Conservation (phyloP, 2,888 invertebrate genomes). For the Diplazon laetatorius region DNA sequence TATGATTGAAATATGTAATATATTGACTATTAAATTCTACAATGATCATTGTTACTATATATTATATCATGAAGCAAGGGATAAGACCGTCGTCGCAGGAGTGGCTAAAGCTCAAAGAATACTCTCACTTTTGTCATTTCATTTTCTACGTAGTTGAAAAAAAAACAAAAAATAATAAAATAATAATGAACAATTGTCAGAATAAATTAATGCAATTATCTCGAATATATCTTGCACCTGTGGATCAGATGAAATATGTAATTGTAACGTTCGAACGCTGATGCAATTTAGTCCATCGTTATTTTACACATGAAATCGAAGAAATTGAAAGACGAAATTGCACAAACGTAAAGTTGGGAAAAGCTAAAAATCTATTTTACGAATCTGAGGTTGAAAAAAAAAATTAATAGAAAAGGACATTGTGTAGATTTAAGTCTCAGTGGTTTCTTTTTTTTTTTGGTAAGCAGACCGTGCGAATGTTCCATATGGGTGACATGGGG, state of each 20-base stretch:
- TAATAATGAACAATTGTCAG: too few relatives aligned
- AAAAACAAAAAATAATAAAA: slow-evolving; percentile 4
- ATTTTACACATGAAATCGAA: slow-evolving; percentile 8
- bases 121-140: slow-evolving; percentile 15
- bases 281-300: slow-evolving; percentile 8
- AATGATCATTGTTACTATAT: slow-evolving; percentile 22
- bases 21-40: slow-evolving; percentile 46
- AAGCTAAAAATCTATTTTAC: slow-evolving; percentile 11
- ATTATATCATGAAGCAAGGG: slow-evolving; percentile 11
- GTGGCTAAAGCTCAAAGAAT: slow-evolving; percentile 19
- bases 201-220: slow-evolving; percentile 12
- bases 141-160: slow-evolving; percentile 22
- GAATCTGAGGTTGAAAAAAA: background rate
- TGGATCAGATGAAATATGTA: slow-evolving; percentile 16
- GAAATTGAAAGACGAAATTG: slow-evolving; percentile 6
- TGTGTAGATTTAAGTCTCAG: background rate
- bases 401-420: background rate
- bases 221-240: slow-evolving; percentile 23
- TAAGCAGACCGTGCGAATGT: background rate
- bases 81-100: slow-evolving; percentile 14
- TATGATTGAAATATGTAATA: slow-evolving; percentile 52
- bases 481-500: background rate
- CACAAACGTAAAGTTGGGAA: slow-evolving; percentile 1
- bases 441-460: background rate
- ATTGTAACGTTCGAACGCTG: slow-evolving; percentile 2